These are phyloP conservation scores for Thamnophis elegans DNA, from an alignment of 2,797 vertebrate species.

Conservation along the genomic window DNA sequence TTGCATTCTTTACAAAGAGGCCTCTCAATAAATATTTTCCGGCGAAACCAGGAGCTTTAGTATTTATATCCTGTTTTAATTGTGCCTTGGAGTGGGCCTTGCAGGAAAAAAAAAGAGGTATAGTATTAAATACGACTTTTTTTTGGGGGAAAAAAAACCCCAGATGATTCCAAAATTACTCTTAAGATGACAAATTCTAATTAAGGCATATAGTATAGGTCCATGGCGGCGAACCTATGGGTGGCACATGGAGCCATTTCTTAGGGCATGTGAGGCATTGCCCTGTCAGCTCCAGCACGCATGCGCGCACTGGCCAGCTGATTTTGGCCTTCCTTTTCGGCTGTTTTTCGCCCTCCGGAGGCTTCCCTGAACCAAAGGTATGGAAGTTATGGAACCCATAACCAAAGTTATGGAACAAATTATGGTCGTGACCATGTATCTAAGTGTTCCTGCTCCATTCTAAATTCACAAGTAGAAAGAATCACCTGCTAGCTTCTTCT, in stretches of 20 bases:
- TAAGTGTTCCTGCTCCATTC: background rate
- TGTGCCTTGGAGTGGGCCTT: background rate
- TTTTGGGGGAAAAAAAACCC: no score
- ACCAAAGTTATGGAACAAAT: no score
- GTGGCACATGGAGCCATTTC: no score
- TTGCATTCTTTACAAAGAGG: background rate
- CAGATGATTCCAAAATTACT: constrained; percentile 13
- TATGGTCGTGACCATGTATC: background rate
- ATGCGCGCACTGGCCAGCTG: no score
- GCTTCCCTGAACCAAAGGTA: no score
- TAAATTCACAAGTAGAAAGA: background rate
- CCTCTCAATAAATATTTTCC: background rate
- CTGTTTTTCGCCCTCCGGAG: no score
- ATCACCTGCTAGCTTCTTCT: background rate
- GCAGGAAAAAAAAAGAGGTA: background rate
- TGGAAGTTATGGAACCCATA: no score
- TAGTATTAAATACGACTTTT: background rate
- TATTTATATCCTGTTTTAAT: constrained; percentile 3
- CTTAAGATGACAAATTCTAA: background rate
- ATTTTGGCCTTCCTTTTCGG: no score
- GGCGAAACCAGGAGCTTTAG: background rate
- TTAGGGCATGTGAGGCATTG: no score
- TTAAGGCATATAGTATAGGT: background rate
- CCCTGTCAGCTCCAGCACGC: no score
- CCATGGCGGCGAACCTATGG: no score